phyloP scores from a whole-genome alignment of 2,888 invertebrate genomes.

The Ommatoiulus sabulosus region DNA sequence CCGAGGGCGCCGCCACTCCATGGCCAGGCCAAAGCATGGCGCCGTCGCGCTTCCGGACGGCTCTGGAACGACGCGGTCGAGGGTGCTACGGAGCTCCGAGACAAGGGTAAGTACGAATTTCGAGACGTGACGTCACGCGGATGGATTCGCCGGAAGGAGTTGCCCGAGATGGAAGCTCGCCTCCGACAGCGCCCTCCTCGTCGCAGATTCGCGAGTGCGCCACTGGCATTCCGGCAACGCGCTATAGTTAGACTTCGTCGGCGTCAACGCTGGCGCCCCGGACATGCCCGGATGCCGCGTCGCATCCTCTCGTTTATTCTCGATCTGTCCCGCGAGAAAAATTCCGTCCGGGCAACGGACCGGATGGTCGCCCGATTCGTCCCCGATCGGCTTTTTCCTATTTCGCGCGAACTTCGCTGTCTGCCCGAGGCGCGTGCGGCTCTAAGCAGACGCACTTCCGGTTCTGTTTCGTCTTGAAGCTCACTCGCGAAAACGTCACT shows the following conservation, averaged over 20 bases:
- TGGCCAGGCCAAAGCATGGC: constrained; percentile 12
- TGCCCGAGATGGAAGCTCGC: background rate
- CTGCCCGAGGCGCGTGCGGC: too few relatives aligned
- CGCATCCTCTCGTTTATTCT: background rate
- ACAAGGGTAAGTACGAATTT: too few relatives aligned
- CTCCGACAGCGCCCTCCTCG: background rate
- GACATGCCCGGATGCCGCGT: background rate
- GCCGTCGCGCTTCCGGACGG: background rate
- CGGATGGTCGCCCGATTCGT: too few relatives aligned
- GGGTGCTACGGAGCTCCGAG: too few relatives aligned
- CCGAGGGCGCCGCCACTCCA: background rate
- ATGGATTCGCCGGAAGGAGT: background rate
- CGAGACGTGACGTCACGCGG: background rate
- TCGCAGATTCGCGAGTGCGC: background rate
- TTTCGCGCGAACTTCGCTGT: too few relatives aligned
- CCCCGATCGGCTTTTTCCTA: too few relatives aligned
- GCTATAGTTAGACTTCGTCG: background rate
- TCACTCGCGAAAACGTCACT: too few relatives aligned
- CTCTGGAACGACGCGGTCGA: background rate
- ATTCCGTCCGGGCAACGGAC: too few relatives aligned
- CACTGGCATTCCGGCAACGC: background rate
- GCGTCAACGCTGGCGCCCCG: too few relatives aligned
- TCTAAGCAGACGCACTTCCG: too few relatives aligned
- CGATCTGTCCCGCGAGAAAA: background rate
- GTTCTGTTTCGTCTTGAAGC: too few relatives aligned